A percentile compares a stretch with the other conserved stretches of the same genome.
phyloP scores from a whole-genome alignment of 2,888 invertebrate species.

The Blastobasis lacticolella region DNA sequence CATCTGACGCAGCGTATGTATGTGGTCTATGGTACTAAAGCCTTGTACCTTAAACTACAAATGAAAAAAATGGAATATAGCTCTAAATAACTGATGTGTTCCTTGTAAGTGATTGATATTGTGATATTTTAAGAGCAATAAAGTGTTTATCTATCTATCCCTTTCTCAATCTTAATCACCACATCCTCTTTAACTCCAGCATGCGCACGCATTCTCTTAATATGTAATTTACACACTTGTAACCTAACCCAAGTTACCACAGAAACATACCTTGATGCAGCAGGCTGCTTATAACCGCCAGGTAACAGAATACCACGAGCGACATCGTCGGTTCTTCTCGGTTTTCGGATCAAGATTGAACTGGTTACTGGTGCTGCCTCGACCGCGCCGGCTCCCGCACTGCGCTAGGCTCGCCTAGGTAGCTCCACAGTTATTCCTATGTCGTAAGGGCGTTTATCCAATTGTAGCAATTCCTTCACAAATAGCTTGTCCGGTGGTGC shows the following conservation, averaged over 20 bases:
- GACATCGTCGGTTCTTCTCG: constrained; percentile 38
- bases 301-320: constrained; percentile 41
- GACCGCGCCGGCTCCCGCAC: constrained; percentile 26
- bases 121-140: too few species aligned
- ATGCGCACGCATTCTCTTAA: too few species aligned
- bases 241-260: constrained; percentile 7
- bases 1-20: too few species aligned
- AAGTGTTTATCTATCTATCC: too few species aligned
- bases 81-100: too few species aligned
- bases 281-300: constrained; percentile 63
- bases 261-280: constrained; percentile 60
- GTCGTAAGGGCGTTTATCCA: constrained; percentile 47
- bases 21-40: too few species aligned
- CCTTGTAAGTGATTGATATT: too few species aligned
- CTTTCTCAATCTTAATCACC: too few species aligned
- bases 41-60: too few species aligned
- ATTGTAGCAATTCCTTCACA: constrained; percentile 40
- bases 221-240: too few species aligned
- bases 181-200: too few species aligned
- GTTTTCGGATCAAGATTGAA: constrained; percentile 18
- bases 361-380: constrained; percentile 41
- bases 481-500: constrained; percentile 39
- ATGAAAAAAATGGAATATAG: too few species aligned
- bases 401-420: constrained; percentile 16
- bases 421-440: constrained; percentile 21